These are phyloP conservation scores for Athrips mouffetella DNA, from an alignment of 2,888 invertebrate species.

Conservation along the genomic window DNA sequence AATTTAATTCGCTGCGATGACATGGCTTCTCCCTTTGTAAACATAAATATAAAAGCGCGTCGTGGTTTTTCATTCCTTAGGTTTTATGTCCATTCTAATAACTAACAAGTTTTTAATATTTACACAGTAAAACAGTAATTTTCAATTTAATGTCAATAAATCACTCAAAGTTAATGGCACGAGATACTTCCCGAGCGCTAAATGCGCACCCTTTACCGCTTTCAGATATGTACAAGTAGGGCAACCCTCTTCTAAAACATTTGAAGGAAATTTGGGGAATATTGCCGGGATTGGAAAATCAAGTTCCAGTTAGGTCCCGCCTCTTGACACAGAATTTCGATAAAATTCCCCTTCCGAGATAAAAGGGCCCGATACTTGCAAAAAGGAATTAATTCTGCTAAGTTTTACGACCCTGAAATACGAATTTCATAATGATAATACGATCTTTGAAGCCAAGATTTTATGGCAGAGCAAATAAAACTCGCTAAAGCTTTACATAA, in stretches of 20 bases:
- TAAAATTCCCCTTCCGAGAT: constrained; percentile 15
- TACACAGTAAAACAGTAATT: too few relatives aligned
- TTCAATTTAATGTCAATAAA: too few relatives aligned
- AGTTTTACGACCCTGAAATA: constrained; percentile 4
- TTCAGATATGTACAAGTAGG: neutral
- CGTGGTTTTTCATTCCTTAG: neutral
- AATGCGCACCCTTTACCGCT: constrained; percentile 3
- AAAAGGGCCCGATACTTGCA: constrained; percentile 3
- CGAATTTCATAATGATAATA: constrained; percentile 10
- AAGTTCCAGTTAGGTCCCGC: constrained; percentile 14
- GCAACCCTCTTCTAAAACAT: constrained; percentile 4
- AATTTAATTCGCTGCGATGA: constrained; percentile 19
- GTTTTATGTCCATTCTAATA: too few relatives aligned
- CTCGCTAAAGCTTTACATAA: constrained; percentile 23
- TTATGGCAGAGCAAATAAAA: constrained; percentile 17
- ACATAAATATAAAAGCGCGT: neutral
- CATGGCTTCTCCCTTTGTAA: constrained; percentile 7
- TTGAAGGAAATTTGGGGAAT: constrained; percentile 6
- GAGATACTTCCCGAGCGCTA: neutral
- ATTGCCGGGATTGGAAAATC: constrained; percentile 14
- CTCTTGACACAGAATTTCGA: constrained; percentile 14
- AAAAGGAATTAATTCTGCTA: constrained; percentile 13
- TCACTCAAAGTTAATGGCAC: neutral
- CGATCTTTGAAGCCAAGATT: constrained; percentile 8
- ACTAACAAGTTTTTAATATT: too few relatives aligned